Evolutionary conservation across 2,797 vertebrate species (phyloP).

Genomic region (Petrocephalus schoutedeni): DNA sequence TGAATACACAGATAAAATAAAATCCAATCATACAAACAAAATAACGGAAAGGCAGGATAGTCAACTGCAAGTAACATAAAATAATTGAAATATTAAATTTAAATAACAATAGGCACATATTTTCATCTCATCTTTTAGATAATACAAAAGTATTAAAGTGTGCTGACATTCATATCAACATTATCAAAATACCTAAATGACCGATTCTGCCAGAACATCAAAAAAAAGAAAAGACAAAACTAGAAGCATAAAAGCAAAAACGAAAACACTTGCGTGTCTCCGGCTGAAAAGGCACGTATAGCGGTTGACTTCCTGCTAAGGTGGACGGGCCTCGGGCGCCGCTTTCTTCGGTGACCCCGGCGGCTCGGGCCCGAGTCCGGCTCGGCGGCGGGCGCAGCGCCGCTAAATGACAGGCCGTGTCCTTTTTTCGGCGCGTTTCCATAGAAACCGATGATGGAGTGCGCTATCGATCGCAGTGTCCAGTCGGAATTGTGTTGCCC

Average conservation of each 20-base stretch:
- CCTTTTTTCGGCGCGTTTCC: slow-evolving; percentile 68
- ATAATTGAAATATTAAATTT: neutral
- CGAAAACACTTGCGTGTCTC: neutral
- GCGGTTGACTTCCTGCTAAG: neutral
- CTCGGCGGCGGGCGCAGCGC: slow-evolving; percentile 51
- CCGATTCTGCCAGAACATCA: neutral
- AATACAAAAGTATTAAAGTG: neutral
- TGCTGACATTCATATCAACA: neutral
- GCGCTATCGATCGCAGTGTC: slow-evolving; percentile 73
- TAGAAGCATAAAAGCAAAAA: neutral
- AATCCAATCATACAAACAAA: neutral
- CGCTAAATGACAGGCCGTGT: slow-evolving; percentile 67
- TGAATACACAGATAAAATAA: neutral
- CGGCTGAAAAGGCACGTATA: neutral
- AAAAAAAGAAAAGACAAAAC: neutral
- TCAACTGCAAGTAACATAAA: neutral
- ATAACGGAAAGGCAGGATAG: neutral
- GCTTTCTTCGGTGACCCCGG: slow-evolving; percentile 2
- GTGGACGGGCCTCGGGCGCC: neutral
- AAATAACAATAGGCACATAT: neutral
- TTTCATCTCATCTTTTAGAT: neutral
- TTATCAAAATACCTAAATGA: neutral
- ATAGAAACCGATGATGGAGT: slow-evolving; percentile 77
- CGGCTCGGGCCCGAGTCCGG: neutral
- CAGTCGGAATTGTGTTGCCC: slow-evolving; percentile 62